A percentile compares a stretch with the other conserved stretches of the same genome.
Evolutionary conservation across 2,888 invertebrate genomes (phyloP).

Genomic region (Epinotia demarniana): DNA sequence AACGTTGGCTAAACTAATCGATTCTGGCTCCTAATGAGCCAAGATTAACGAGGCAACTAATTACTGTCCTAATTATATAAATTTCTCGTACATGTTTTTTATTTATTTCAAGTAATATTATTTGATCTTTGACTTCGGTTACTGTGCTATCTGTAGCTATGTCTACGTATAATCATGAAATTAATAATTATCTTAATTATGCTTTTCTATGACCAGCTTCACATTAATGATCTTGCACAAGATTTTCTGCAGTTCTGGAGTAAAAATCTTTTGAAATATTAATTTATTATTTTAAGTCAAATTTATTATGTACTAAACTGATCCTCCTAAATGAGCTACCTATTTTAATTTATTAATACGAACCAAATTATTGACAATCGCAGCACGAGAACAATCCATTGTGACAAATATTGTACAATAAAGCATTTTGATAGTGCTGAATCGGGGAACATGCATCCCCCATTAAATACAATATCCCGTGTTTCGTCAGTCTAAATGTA

Average conservation of each 20-base stretch:
- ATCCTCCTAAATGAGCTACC: no score
- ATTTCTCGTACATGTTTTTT: conserved; percentile 11
- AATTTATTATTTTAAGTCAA: background rate
- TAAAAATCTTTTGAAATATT: background rate
- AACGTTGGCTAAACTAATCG: background rate
- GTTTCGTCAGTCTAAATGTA: no score
- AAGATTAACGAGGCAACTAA: background rate
- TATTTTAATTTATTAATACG: no score
- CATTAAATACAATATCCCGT: no score
- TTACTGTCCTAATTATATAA: background rate
- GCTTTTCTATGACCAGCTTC: conserved; percentile 27
- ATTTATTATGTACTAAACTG: background rate
- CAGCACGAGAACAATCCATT: background rate
- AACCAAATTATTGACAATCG: background rate
- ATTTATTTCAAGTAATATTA: conserved; percentile 5
- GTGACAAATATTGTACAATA: no score
- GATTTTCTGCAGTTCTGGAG: background rate
- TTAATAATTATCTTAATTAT: conserved; percentile 33
- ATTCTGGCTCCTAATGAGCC: background rate
- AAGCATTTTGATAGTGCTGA: no score
- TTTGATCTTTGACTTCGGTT: conserved; percentile 19
- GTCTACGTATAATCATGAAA: conserved; percentile 18
- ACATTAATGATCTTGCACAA: conserved; percentile 16
- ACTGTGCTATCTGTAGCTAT: conserved; percentile 17
- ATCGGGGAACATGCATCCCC: no score